Evolutionary conservation across 2,888 invertebrate species (phyloP).

Genomic region (Stenurella melanura): DNA sequence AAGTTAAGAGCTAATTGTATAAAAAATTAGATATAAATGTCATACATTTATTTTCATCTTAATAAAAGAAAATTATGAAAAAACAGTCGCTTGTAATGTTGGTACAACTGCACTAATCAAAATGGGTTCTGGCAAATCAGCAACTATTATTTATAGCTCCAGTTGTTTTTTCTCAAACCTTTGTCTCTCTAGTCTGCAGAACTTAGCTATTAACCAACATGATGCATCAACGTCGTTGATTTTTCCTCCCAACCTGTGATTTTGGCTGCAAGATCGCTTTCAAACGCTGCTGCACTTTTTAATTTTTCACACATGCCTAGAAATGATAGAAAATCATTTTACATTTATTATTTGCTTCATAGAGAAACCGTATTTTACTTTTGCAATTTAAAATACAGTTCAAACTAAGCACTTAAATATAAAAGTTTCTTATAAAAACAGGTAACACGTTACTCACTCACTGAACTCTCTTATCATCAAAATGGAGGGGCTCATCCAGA

Average conservation of each 20-base stretch:
- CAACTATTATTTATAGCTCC: conserved; percentile 82
- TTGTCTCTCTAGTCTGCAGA: conserved; percentile 93
- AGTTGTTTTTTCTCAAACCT: conserved; percentile 82
- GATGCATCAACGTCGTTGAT: conserved; percentile 76
- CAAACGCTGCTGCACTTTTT: conserved; percentile 80
- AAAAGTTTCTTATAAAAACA: too few relatives aligned
- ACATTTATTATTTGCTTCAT: too few relatives aligned
- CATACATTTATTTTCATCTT: neutral
- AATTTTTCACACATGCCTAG: conserved; percentile 84
- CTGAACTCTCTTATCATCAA: too few relatives aligned
- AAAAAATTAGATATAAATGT: too few relatives aligned
- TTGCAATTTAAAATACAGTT: too few relatives aligned
- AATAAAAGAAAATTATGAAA: neutral
- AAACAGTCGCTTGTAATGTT: neutral
- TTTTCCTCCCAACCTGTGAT: conserved; percentile 88
- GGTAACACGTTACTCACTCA: too few relatives aligned
- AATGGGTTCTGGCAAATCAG: conserved; percentile 78
- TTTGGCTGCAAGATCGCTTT: conserved; percentile 92
- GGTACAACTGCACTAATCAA: neutral
- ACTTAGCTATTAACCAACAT: conserved; percentile 94
- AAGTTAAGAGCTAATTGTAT: too few relatives aligned
- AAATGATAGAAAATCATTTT: conserved; percentile 38
- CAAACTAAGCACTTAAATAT: too few relatives aligned
- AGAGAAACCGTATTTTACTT: too few relatives aligned
- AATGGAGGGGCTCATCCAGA: conserved; percentile 63